Evolutionary conservation across 2,797 vertebrate species (phyloP).

Genomic region (Pseudomugil gertrudae): DNA sequence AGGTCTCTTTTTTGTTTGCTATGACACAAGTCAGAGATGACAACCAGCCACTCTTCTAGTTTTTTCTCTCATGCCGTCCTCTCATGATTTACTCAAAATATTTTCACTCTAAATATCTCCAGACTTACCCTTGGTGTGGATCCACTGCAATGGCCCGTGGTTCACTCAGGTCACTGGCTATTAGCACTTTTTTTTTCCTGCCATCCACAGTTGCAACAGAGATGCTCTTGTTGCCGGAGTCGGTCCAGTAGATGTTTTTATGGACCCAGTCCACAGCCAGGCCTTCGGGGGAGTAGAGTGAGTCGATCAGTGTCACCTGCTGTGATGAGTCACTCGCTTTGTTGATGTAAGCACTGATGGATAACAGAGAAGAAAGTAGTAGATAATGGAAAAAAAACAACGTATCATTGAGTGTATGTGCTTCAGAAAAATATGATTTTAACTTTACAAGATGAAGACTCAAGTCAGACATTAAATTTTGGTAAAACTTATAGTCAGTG

Average conservation of each 20-base stretch:
- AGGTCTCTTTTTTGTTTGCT: neutral
- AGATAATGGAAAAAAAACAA: neutral
- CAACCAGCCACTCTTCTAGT: neutral
- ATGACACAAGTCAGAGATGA: slow-evolving; percentile 5
- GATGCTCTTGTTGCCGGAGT: slow-evolving; percentile 96
- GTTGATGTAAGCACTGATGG: slow-evolving; percentile 91
- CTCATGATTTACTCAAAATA: slow-evolving; percentile 10
- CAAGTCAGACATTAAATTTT: slow-evolving; percentile 20
- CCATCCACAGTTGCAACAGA: slow-evolving; percentile 93
- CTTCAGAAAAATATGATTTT: too few species aligned
- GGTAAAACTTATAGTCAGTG: too few species aligned
- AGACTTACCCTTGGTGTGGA: slow-evolving; percentile 90
- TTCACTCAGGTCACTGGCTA: slow-evolving; percentile 89
- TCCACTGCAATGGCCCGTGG: slow-evolving; percentile 95
- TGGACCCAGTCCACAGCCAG: slow-evolving; percentile 98
- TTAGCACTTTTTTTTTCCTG: slow-evolving; percentile 89
- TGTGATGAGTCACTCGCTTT: slow-evolving; percentile 90
- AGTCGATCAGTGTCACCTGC: slow-evolving; percentile 90
- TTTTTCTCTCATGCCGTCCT: neutral
- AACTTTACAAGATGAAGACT: too few species aligned
- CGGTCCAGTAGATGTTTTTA: slow-evolving; percentile 98
- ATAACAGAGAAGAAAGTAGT: slow-evolving; percentile 6
- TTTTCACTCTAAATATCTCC: neutral
- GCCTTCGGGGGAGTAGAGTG: slow-evolving; percentile 93
- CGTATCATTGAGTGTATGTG: neutral